Conservation (phyloP, 1,140 invertebrate genomes). For the Drosophila repleta region DNA sequence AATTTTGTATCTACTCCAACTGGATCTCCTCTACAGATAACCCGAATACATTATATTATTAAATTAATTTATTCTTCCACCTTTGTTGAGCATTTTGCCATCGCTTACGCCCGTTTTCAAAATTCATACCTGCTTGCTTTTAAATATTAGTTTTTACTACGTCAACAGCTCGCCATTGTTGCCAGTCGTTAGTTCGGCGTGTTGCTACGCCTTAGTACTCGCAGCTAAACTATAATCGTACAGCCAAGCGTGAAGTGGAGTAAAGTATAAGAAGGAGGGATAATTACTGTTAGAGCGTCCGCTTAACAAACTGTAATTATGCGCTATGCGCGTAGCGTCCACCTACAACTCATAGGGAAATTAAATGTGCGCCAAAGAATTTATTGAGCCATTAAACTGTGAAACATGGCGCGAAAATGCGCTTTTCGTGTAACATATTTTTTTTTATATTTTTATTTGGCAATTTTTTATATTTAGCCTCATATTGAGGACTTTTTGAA, state of each 20-base stretch:
- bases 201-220: constrained; percentile 9
- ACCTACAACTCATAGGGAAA: not conserved
- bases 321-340: not conserved
- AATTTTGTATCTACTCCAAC: too few relatives aligned
- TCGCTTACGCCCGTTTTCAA: not conserved
- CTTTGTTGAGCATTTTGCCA: too few relatives aligned
- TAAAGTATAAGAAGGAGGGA: constrained; percentile 3
- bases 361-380: constrained; percentile 10
- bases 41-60: too few relatives aligned
- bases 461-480: constrained; percentile 19
- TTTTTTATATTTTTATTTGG: constrained; percentile 2
- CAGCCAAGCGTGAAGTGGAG: constrained; percentile 10
- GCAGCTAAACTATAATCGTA: not conserved
- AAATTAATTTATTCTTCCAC: too few relatives aligned
- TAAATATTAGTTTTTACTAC: constrained; percentile 18
- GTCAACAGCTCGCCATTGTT: constrained; percentile 20
- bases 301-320: constrained; percentile 29
- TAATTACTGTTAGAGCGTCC: constrained; percentile 6
- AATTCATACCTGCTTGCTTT: not conserved
- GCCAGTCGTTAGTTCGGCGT: constrained; percentile 10
- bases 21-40: too few relatives aligned
- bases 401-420: constrained; percentile 26
- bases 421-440: constrained; percentile 27
- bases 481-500: too few relatives aligned
- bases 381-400: constrained; percentile 18